phyloP scores from a whole-genome alignment of 2,888 invertebrate genomes.

The Noctua janthina region DNA sequence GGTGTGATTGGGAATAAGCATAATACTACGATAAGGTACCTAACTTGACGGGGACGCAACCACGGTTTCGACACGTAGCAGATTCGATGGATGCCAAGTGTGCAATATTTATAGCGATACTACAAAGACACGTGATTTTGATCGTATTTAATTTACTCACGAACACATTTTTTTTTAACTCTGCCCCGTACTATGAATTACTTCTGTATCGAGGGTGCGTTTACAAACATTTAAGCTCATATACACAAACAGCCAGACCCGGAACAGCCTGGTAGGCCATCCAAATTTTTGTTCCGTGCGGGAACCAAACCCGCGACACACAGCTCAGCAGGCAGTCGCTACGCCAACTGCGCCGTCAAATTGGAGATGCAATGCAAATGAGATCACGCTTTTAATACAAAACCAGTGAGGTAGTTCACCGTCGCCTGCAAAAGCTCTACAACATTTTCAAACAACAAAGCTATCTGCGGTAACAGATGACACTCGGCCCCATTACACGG shows the following conservation, averaged over 20 bases:
- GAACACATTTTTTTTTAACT: no score
- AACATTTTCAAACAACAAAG: background rate
- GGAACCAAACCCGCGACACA: no score
- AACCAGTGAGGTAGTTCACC: background rate
- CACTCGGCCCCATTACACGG: background rate
- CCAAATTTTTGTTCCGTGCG: no score
- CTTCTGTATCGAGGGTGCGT: no score
- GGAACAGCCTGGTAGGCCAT: no score
- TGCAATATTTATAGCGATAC: conserved; percentile 37
- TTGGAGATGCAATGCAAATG: background rate
- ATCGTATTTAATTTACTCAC: background rate
- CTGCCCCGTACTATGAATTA: no score
- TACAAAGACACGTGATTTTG: background rate
- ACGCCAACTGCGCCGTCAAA: background rate
- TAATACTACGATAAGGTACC: background rate
- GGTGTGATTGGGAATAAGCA: background rate
- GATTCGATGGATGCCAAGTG: conserved; percentile 31
- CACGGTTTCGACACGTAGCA: conserved; percentile 1
- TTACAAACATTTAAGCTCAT: no score
- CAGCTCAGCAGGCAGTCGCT: no score
- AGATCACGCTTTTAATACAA: background rate
- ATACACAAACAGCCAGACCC: no score
- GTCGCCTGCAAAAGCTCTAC: background rate
- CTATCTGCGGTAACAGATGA: background rate
- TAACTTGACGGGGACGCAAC: background rate